phyloP scores from a whole-genome alignment of 2,113 vertebrate species.

The Chelonoidis abingdonii region DNA sequence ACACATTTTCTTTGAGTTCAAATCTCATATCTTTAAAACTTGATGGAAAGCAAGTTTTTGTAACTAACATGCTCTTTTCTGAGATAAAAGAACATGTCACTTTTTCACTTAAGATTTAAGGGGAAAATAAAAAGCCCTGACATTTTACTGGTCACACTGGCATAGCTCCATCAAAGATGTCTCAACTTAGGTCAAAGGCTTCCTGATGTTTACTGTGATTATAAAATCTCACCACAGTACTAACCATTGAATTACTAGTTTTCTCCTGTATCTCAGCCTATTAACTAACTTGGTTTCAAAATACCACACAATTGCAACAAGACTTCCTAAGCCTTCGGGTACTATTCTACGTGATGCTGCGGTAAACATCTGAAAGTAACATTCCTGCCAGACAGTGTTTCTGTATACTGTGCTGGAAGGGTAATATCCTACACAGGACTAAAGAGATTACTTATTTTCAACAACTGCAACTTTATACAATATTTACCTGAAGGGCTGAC shows the following conservation, averaged over 20 bases:
- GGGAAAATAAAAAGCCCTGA: background rate
- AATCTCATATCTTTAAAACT: background rate
- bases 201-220: background rate
- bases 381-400: background rate
- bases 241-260: background rate
- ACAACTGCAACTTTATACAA: background rate
- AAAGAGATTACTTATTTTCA: background rate
- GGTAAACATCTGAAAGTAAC: background rate
- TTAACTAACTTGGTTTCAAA: background rate
- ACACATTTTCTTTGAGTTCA: background rate
- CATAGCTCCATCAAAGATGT: background rate
- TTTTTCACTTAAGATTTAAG: background rate
- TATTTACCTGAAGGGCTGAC: background rate
- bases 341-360: background rate
- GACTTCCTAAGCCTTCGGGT: fast-evolving
- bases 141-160: background rate
- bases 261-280: background rate
- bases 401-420: background rate
- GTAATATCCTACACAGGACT: background rate
- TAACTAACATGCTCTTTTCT: background rate
- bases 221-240: background rate
- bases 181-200: background rate
- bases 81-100: background rate
- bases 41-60: background rate
- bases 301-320: fast-evolving